Base-by-base conservation (phyloP, 1,140 invertebrate genomes). In the Sweltsa coloradensis region DNA sequence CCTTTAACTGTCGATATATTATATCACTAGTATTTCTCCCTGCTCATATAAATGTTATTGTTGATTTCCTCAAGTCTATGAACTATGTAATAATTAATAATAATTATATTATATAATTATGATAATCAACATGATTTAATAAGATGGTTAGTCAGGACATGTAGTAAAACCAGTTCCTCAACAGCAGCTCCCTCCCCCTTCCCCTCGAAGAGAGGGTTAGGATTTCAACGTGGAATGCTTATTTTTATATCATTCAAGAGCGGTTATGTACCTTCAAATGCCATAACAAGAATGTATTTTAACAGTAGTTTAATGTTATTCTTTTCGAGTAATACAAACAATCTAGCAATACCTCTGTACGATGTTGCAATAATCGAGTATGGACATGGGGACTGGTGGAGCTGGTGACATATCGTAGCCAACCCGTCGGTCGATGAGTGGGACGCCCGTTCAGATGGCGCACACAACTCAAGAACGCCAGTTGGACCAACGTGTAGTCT, bases 21-120 rank as follows among this genome's bases (percentile, higher is more conserved):
- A 14, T 25, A 18, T 44, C 24, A 44, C 13, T 44, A 44, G 26
- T 44, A 27, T 26, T 44, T 44, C 19, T 23, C 9, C 26, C 22
- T 44, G 22, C 42, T 34, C 29, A 50, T 43, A 19, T 49, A 34
- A 43, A 45, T 50, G 48, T 50, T 50, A 42, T 42, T 50, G 48
- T 50, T 50, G 34, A 46, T 45, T 50, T 50, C 42, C 48, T 50
- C 41, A 37, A 50, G 34, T 50, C 41, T 50, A 45, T 50, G n/a
- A n/a, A n/a, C n/a, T n/a, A n/a, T n/a, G n/a, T 19, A 47, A 14
- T 19, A 39, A 19, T 44, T 19, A 24, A 24, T 39, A 18, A 7
- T 40, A 47, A 23, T 47, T 41, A 25, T 47, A 41, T 29, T 19
- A 27, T 16, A 44, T 44, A 19, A 13, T 27, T 18, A 26, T 27